These are phyloP conservation scores for Carassius gibelio DNA, from an alignment of 2,113 vertebrate species.

Conservation along the genomic window DNA sequence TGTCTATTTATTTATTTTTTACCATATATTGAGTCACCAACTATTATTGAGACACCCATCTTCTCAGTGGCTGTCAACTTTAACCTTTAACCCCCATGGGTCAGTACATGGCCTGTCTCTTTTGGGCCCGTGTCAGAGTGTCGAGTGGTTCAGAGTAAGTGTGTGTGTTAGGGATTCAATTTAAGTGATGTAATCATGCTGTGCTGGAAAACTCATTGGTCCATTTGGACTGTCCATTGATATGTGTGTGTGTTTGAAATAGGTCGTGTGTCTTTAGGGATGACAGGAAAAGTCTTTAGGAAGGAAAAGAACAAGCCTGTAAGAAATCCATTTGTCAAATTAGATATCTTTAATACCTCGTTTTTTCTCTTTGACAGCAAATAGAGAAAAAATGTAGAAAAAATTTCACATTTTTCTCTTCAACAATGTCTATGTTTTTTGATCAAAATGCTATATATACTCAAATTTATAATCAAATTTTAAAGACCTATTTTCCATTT, in stretches of 20 bases:
- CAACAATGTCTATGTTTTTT: too few species aligned
- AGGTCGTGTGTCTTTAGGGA: slow-evolving; percentile 19
- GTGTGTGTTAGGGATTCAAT: slow-evolving; percentile 55
- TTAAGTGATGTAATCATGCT: slow-evolving; percentile 74
- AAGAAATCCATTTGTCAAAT: not conserved
- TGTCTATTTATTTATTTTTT: not conserved
- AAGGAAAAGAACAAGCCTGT: not conserved
- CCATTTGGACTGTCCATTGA: slow-evolving; percentile 68
- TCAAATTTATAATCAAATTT: not conserved
- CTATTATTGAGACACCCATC: slow-evolving; percentile 10
- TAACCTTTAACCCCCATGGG: slow-evolving; percentile 66
- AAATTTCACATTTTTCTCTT: not conserved
- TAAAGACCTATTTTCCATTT: not conserved
- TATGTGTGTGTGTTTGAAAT: slow-evolving; percentile 19
- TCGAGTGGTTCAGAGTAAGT: slow-evolving; percentile 69
- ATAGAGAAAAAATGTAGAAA: not conserved
- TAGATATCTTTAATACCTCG: not conserved
- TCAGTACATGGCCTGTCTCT: slow-evolving; percentile 58
- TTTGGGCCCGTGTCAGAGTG: slow-evolving; percentile 64
- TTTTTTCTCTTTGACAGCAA: not conserved
- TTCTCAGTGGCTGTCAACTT: slow-evolving; percentile 39
- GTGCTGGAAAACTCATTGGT: slow-evolving; percentile 68
- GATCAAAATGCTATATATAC: not conserved
- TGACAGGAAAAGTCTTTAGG: slow-evolving; percentile 28
- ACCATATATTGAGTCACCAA: not conserved